phyloP scores from a whole-genome alignment of 2,888 invertebrate species.

The Tigriopus californicus region DNA sequence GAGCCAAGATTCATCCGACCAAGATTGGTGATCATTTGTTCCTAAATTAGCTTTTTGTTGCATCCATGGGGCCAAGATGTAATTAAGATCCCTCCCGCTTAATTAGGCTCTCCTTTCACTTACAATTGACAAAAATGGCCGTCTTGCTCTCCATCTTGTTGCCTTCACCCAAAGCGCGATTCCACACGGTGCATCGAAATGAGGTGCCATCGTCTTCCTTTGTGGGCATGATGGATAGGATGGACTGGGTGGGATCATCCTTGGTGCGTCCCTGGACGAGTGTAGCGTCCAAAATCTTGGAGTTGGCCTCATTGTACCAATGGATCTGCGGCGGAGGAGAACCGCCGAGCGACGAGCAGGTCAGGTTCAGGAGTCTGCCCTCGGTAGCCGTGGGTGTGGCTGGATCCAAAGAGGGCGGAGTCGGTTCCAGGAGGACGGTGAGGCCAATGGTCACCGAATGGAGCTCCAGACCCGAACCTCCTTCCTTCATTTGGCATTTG shows the following conservation, averaged over 20 bases:
- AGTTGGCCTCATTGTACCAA: slow-evolving; percentile 1
- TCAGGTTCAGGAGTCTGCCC: slow-evolving; percentile 25
- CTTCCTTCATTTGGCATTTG: slow-evolving; percentile 51
- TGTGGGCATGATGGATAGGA: slow-evolving; percentile 51
- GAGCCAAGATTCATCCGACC: too few relatives aligned
- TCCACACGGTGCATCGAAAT: slow-evolving; percentile 70
- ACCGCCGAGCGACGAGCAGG: slow-evolving; percentile 55
- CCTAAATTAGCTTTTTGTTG: too few relatives aligned
- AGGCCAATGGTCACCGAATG: slow-evolving; percentile 64
- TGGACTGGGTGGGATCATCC: slow-evolving; percentile 52
- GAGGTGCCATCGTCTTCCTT: slow-evolving; percentile 66
- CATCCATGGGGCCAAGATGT: too few relatives aligned
- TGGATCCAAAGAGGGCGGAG: slow-evolving; percentile 56
- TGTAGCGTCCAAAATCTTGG: not conserved
- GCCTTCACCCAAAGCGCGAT: slow-evolving; percentile 64
- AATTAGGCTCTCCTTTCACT: slow-evolving; percentile 32
- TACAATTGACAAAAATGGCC: slow-evolving; percentile 69
- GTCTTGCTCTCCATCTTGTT: slow-evolving; percentile 58
- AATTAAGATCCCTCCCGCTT: too few relatives aligned
- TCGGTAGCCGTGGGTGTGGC: slow-evolving; percentile 61
- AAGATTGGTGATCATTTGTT: too few relatives aligned
- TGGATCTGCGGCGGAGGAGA: slow-evolving; percentile 69
- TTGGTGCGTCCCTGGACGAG: slow-evolving; percentile 42
- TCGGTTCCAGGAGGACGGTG: slow-evolving; percentile 67
- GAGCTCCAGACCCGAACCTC: slow-evolving; percentile 61